Evolutionary conservation across 2,888 invertebrate species (phyloP), one percentile per base, ranked within the genome.

Genomic region (Ferdinandea cuprea): DNA sequence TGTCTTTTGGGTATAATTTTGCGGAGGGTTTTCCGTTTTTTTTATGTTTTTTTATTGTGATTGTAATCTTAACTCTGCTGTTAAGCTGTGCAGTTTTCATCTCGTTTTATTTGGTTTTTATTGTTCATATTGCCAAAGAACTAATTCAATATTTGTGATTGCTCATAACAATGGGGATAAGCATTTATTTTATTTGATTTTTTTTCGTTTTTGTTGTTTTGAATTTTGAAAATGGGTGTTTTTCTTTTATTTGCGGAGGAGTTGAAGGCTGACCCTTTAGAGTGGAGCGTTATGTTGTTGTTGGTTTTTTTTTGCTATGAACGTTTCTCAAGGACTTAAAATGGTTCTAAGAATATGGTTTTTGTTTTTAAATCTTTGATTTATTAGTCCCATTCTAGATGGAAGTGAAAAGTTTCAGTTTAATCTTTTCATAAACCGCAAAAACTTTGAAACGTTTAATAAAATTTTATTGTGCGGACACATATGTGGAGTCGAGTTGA

Each of bases 61-160:
- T 77, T 69, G 71, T 59, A 59, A 77, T 46, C 69, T 65, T 59
- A 63, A 56, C 54, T 56, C 32, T 44, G 54, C 28, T 50, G 61
- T 59, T 73, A 59, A 59, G 52, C 44, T 50, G 58, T 58, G 17
- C 44, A 65, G 50, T 66, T 74, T 74, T 54, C 58, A 65, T 58
- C 13, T 42, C 61, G 44, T 44, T 15, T 28, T 54, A 19, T 19
- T 54, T 50, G n/a, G 21, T 30, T 37, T 65, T 65, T 40, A n/a
- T 28, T 13, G 11, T 15, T 46, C 25, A n/a, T 3, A 44, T 69
- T 58, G 32, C 40, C 4, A 21, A 32, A 32, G 30, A 74, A 65
- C 58, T 65, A 66, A 66, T 74, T 74, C 74, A 66, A 74, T 74
- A 74, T 66, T 65, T 74, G 65, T 30, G 44, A 48, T 46, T 56